phyloP scores from a whole-genome alignment of 2,888 invertebrate species.

The Cyaniris semiargus region DNA sequence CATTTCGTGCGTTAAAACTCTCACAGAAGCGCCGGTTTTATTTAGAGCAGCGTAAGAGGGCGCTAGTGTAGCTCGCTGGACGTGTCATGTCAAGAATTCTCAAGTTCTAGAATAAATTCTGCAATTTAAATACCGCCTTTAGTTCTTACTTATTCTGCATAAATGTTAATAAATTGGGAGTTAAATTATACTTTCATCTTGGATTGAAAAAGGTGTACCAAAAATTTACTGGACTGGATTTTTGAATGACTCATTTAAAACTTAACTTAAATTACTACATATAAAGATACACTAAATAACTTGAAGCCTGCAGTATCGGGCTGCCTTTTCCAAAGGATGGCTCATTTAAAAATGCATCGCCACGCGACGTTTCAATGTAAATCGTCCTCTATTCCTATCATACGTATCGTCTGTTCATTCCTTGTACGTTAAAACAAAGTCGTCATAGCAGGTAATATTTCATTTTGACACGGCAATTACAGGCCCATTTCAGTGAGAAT shows the following conservation, averaged over 20 bases:
- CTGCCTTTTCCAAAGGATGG: no score
- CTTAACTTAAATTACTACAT: no score
- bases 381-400: not conserved
- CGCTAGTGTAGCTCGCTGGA: constrained; percentile 6
- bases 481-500: not conserved
- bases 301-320: no score
- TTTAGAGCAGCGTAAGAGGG: constrained; percentile 9
- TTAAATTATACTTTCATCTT: not conserved
- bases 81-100: constrained; percentile 17
- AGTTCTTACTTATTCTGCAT: not conserved
- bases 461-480: constrained; percentile 17
- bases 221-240: no score
- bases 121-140: constrained; percentile 8
- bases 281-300: no score
- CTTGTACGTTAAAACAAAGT: not conserved
- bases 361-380: no score
- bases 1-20: constrained; percentile 22
- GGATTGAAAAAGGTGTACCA: not conserved
- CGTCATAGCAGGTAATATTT: not conserved
- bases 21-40: constrained; percentile 13
- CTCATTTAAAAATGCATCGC: no score
- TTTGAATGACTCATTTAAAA: no score
- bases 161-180: not conserved
- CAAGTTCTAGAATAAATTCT: not conserved
- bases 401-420: not conserved